These are phyloP conservation scores for Neodiprion fabricii DNA, from an alignment of 1,140 invertebrate genomes.

Conservation along the genomic window DNA sequence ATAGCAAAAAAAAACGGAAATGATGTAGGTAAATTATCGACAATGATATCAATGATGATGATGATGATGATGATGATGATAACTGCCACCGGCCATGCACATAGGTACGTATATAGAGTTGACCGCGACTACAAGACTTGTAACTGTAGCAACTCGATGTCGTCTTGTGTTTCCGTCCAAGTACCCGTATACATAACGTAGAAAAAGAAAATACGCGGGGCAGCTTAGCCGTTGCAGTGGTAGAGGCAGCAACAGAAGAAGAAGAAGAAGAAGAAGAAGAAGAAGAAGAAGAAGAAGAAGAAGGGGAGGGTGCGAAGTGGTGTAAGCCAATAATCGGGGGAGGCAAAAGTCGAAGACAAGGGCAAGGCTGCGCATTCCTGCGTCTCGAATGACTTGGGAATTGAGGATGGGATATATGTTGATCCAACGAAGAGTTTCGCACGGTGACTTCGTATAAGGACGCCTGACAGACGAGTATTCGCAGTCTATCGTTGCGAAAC, in stretches of 20 bases:
- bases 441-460: too few relatives aligned
- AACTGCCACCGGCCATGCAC: too few relatives aligned
- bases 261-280: slow-evolving; percentile 1
- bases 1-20: too few relatives aligned
- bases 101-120: background rate
- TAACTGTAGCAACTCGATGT: background rate
- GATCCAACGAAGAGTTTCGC: too few relatives aligned
- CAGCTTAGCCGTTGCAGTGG: slow-evolving; percentile 12
- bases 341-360: background rate
- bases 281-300: slow-evolving; percentile 15
- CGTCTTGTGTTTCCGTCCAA: background rate
- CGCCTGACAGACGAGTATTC: too few relatives aligned
- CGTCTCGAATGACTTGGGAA: too few relatives aligned
- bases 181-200: background rate
- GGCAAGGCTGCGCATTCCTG: too few relatives aligned
- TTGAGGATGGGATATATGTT: too few relatives aligned
- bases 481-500: too few relatives aligned
- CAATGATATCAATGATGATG: too few relatives aligned
- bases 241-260: background rate
- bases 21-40: too few relatives aligned
- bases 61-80: too few relatives aligned
- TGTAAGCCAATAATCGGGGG: slow-evolving; percentile 1
- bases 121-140: background rate
- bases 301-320: background rate
- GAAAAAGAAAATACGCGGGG: background rate